Percentiles rank a stretch among this genome's conserved stretches.
Conservation (phyloP, 2,888 invertebrate species). For the Caenorhabditis panamensis region DNA sequence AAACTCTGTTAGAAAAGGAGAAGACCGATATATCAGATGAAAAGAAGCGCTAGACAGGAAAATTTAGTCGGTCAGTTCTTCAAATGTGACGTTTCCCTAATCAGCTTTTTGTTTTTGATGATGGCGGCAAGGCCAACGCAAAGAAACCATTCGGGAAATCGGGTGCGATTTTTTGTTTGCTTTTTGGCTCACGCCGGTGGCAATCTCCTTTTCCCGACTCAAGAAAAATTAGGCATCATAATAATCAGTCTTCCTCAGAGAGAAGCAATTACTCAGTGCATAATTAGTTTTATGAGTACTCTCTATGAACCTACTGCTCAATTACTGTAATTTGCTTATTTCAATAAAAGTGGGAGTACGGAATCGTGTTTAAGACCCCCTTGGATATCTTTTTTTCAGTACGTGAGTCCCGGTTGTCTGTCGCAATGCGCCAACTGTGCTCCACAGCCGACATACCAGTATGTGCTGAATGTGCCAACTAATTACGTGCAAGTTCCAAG, state of each 20-base stretch:
- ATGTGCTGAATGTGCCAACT: constrained; percentile 63
- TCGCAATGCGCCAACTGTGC: constrained; percentile 64
- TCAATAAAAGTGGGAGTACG: constrained; percentile 44
- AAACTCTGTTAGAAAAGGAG: not conserved
- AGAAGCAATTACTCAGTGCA: constrained; percentile 10
- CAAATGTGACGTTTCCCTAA: constrained; percentile 43
- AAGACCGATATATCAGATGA: not conserved
- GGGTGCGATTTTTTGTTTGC: constrained; percentile 58
- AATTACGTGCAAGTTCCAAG: constrained; percentile 49
- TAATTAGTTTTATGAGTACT: constrained; percentile 33
- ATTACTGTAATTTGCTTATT: constrained; percentile 51
- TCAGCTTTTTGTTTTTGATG: constrained; percentile 45
- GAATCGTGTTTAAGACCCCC: no score
- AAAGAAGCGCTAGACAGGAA: constrained; percentile 14
- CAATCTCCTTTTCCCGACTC: constrained; percentile 43
- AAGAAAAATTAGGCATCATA: constrained; percentile 45
- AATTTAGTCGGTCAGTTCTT: not conserved
- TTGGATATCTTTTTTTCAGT: constrained; percentile 56
- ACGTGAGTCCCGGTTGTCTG: constrained; percentile 59
- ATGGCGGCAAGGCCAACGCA: constrained; percentile 5
- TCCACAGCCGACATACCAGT: constrained; percentile 62
- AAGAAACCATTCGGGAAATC: constrained; percentile 48
- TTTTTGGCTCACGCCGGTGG: constrained; percentile 54
- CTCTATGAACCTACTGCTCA: constrained; percentile 50
- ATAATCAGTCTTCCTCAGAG: constrained; percentile 20